phyloP scores from a whole-genome alignment of 2,888 invertebrate species.

The Strigamia transsilvanica region DNA sequence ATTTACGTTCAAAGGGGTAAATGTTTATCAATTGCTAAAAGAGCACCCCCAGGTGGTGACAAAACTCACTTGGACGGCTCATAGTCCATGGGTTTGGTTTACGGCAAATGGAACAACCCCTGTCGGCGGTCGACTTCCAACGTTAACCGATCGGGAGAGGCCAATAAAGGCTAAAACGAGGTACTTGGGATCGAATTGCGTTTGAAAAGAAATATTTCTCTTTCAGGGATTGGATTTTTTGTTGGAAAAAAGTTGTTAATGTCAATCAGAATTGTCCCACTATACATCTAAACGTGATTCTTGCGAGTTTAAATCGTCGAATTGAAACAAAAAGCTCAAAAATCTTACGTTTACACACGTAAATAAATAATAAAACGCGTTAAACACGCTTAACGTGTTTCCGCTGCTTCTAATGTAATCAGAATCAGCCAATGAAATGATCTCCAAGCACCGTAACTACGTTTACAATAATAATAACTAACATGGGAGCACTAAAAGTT shows the following conservation, averaged over 20 bases:
- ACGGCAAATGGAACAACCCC: slow-evolving; percentile 4
- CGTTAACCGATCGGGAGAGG: slow-evolving; percentile 3
- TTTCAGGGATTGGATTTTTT: not conserved
- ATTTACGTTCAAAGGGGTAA: slow-evolving; percentile 38
- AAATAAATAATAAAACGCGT: no score
- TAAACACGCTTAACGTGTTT: no score
- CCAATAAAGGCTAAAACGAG: slow-evolving; percentile 1
- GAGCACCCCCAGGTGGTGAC: slow-evolving; percentile 38
- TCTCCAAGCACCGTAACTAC: no score
- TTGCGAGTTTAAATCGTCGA: no score
- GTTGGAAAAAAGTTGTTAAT: not conserved
- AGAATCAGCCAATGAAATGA: no score
- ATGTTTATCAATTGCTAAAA: slow-evolving; percentile 34
- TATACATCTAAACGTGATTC: no score
- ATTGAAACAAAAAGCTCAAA: no score
- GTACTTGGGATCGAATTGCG: not conserved
- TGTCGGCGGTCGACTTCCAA: slow-evolving; percentile 13
- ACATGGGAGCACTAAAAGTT: no score
- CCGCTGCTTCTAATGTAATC: no score
- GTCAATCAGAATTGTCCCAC: no score
- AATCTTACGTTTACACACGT: no score
- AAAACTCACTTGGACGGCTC: slow-evolving; percentile 17
- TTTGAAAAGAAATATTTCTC: not conserved
- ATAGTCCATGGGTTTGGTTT: not conserved
- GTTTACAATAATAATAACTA: no score